These are phyloP conservation scores for Acipenser oxyrinchus DNA, from an alignment of 2,797 vertebrate species.

Conservation along the genomic window DNA sequence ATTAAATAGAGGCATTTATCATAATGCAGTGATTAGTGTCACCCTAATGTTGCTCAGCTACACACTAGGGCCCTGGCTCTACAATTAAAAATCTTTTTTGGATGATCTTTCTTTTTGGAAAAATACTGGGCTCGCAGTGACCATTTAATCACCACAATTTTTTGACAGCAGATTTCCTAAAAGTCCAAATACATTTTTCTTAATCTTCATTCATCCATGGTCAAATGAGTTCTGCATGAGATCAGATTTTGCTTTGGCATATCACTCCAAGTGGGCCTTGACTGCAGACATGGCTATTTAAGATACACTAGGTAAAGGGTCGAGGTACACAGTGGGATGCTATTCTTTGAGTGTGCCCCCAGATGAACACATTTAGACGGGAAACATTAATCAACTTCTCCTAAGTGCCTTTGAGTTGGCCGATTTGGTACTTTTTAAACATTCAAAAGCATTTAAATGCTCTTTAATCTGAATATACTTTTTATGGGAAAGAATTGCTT, in stretches of 20 bases:
- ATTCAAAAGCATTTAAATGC: too few relatives aligned
- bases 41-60: slow-evolving; percentile 3
- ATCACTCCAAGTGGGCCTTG: slow-evolving; percentile 26
- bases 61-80: slow-evolving; percentile 2
- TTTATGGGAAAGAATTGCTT: too few relatives aligned
- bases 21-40: neutral
- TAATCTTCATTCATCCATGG: too few relatives aligned
- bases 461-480: too few relatives aligned
- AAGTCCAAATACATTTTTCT: neutral
- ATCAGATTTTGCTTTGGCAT: slow-evolving; percentile 31
- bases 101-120: neutral
- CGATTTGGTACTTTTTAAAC: too few relatives aligned
- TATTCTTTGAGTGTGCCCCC: slow-evolving; percentile 29
- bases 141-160: slow-evolving; percentile 4
- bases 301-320: slow-evolving; percentile 32
- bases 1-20: slow-evolving; percentile 9
- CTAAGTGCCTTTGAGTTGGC: neutral
- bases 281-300: slow-evolving; percentile 21
- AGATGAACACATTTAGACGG: slow-evolving; percentile 23
- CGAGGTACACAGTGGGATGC: slow-evolving; percentile 29
- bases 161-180: slow-evolving; percentile 2
- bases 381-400: slow-evolving; percentile 27
- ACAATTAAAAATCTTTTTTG: neutral
- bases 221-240: slow-evolving; percentile 15
- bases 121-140: slow-evolving; percentile 10